phyloP scores from a whole-genome alignment of 2,113 vertebrate species.

The Dasyprocta punctata region DNA sequence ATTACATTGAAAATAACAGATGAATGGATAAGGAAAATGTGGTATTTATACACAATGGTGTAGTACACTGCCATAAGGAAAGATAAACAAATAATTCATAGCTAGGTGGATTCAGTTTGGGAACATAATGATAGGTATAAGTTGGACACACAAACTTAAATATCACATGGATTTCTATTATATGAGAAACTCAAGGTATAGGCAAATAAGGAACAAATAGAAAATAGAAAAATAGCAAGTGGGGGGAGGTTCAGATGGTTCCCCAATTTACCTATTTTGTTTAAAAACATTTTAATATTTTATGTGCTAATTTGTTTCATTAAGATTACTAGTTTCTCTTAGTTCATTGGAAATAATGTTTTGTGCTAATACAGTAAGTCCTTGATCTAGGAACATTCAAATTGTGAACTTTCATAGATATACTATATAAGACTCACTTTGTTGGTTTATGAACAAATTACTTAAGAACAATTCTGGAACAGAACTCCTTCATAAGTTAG shows the following conservation, averaged over 20 bases:
- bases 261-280: background rate
- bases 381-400: background rate
- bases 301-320: too few species aligned
- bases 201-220: background rate
- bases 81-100: background rate
- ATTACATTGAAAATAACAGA: background rate
- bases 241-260: background rate
- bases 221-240: background rate
- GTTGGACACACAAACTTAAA: background rate
- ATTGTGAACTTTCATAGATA: background rate
- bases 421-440: background rate
- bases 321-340: background rate
- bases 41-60: background rate
- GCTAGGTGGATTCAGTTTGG: background rate
- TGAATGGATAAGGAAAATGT: background rate
- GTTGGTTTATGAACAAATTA: background rate
- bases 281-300: too few species aligned
- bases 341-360: background rate
- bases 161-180: background rate
- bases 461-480: background rate
- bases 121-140: background rate
- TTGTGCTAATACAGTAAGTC: background rate
- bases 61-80: background rate
- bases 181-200: background rate
- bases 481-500: background rate